phyloP scores from a whole-genome alignment of 2,113 vertebrate genomes.

The Enhydra lutris region DNA sequence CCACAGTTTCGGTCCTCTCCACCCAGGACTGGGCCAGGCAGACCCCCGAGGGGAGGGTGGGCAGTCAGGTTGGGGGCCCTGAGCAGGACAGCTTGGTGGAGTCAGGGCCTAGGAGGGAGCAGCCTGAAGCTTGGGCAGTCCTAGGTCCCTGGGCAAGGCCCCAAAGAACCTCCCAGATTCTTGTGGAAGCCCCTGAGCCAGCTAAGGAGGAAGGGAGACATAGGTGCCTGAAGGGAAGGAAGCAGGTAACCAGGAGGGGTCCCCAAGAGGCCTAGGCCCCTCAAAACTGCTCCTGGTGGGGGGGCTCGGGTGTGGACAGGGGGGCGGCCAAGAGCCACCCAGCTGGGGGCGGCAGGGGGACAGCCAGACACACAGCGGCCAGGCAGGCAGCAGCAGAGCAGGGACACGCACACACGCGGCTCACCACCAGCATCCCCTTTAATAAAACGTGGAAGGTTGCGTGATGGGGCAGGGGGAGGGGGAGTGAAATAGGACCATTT shows the following conservation, averaged over 20 bases:
- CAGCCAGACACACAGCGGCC: conserved; percentile 62
- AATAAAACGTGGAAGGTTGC: conserved; percentile 91
- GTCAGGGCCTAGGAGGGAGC: background rate
- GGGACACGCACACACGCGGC: conserved; percentile 53
- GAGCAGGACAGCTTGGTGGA: background rate
- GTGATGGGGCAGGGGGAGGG: conserved; percentile 84
- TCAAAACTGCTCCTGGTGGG: background rate
- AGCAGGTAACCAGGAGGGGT: background rate
- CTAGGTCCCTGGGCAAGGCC: background rate
- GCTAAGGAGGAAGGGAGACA: background rate
- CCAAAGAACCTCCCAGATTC: background rate
- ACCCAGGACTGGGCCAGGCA: background rate
- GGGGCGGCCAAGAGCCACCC: background rate
- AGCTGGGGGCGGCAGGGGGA: background rate
- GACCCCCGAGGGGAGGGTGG: background rate
- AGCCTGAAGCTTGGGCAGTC: background rate
- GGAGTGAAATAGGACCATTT: conserved; percentile 89
- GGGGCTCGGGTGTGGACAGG: background rate
- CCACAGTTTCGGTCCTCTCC: background rate
- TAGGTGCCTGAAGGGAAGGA: background rate
- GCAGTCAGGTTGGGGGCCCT: background rate
- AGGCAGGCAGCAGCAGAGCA: conserved; percentile 55
- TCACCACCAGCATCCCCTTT: conserved; percentile 85
- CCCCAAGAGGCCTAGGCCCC: background rate
- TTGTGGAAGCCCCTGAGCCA: background rate